A percentile compares a stretch with the other conserved stretches of the same genome.
Evolutionary conservation across 2,888 invertebrate genomes (phyloP).

Genomic region (Agrochola lychnidis): DNA sequence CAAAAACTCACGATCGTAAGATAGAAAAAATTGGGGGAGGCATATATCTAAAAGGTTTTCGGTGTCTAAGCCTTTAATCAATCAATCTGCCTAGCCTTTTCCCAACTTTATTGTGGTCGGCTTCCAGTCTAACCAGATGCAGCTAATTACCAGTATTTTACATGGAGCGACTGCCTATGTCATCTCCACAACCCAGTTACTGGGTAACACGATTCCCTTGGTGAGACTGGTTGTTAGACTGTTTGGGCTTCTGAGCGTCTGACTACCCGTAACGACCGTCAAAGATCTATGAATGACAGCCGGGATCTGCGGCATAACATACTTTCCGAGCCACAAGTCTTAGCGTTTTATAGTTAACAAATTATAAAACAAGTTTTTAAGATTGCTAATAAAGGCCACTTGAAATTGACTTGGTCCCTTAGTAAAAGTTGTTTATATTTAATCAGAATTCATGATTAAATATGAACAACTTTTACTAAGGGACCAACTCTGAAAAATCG

Average conservation of each 20-base stretch:
- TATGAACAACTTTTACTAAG: not conserved
- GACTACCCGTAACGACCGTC: not conserved
- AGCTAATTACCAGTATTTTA: too few species aligned
- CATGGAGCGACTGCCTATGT: too few species aligned
- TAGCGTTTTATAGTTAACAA: not conserved
- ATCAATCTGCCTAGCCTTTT: not conserved
- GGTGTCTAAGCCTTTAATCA: not conserved
- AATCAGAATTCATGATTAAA: not conserved
- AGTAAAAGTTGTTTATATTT: not conserved
- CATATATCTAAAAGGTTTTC: not conserved
- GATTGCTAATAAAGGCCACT: not conserved
- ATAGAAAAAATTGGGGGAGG: not conserved
- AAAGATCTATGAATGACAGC: not conserved
- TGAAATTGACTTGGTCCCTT: not conserved
- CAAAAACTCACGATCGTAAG: too few species aligned
- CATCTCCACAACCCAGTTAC: not conserved
- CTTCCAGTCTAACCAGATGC: not conserved
- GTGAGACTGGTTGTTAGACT: not conserved
- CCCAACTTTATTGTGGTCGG: not conserved
- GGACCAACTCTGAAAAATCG: not conserved
- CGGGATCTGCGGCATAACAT: not conserved
- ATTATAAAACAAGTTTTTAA: not conserved
- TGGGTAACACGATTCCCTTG: not conserved
- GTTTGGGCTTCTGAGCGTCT: not conserved
- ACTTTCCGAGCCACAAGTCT: not conserved